phyloP scores from a whole-genome alignment of 1,140 invertebrate genomes.

The Brachystomella parvula region DNA sequence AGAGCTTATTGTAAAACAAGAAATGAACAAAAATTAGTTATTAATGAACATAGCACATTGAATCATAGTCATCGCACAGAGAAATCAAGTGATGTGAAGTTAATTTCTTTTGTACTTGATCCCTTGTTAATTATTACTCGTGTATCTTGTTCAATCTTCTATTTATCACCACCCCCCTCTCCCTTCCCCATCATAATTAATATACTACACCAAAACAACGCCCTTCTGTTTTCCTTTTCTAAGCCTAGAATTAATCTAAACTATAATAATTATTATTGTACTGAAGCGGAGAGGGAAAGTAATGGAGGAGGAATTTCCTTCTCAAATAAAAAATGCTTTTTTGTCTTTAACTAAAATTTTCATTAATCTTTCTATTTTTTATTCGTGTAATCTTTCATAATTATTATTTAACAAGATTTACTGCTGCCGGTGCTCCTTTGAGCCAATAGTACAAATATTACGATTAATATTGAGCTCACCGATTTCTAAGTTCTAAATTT shows the following conservation, averaged over 20 bases:
- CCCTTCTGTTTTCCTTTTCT: background rate
- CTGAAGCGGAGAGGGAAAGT: no score
- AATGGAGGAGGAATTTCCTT: background rate
- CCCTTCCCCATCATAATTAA: background rate
- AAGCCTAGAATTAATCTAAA: background rate
- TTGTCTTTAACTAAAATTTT: background rate
- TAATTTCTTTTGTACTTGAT: background rate
- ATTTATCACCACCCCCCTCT: background rate
- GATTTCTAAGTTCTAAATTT: no score
- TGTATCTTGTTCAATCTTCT: background rate
- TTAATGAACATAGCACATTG: background rate
- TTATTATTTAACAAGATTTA: no score
- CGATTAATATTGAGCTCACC: no score
- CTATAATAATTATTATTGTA: background rate
- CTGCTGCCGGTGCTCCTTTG: no score
- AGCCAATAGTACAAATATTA: no score
- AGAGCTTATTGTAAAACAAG: conserved; percentile 19
- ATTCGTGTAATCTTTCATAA: no score
- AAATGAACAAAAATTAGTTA: background rate
- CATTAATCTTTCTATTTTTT: no score
- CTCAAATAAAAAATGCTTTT: background rate
- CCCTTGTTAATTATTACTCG: background rate
- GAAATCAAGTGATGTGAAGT: no score
- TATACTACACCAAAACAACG: background rate
- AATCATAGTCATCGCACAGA: background rate